These are phyloP conservation scores for Eriocheir sinensis DNA, from an alignment of 1,140 invertebrate species.

Conservation along the genomic window DNA sequence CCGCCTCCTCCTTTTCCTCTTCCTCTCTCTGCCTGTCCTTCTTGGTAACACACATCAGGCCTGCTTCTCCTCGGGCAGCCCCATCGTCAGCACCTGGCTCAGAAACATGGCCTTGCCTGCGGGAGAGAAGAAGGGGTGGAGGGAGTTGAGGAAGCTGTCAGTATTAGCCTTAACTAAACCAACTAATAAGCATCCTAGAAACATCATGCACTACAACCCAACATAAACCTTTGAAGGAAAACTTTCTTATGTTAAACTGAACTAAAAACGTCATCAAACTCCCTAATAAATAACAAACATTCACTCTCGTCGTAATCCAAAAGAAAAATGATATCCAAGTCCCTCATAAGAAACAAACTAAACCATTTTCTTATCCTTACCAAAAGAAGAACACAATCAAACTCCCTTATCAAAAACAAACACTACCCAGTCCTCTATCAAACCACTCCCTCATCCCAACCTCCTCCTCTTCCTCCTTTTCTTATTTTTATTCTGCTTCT, in stretches of 20 bases:
- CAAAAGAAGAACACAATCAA: neutral
- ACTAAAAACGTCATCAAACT: too few relatives aligned
- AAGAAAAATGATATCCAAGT: neutral
- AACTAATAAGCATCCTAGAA: too few relatives aligned
- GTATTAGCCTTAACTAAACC: too few relatives aligned
- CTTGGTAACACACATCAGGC: constrained; percentile 35
- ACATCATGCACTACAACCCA: too few relatives aligned
- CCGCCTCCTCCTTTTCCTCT: neutral
- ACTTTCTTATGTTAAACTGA: too few relatives aligned
- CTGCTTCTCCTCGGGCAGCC: constrained; percentile 61
- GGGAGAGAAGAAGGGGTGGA: neutral
- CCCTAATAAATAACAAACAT: too few relatives aligned
- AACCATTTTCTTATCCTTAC: neutral
- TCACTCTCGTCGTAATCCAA: too few relatives aligned
- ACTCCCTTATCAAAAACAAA: neutral
- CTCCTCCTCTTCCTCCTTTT: too few relatives aligned
- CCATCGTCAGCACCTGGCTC: constrained; percentile 52
- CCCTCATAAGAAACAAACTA: neutral
- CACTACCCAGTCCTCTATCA: neutral
- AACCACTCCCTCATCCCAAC: too few relatives aligned
- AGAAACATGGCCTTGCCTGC: constrained; percentile 49
- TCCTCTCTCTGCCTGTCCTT: neutral
- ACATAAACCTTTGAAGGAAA: too few relatives aligned
- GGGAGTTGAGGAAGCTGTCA: too few relatives aligned
- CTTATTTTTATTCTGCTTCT: neutral